phyloP scores from a whole-genome alignment of 2,113 vertebrate genomes.

The Dipodomys merriami region DNA sequence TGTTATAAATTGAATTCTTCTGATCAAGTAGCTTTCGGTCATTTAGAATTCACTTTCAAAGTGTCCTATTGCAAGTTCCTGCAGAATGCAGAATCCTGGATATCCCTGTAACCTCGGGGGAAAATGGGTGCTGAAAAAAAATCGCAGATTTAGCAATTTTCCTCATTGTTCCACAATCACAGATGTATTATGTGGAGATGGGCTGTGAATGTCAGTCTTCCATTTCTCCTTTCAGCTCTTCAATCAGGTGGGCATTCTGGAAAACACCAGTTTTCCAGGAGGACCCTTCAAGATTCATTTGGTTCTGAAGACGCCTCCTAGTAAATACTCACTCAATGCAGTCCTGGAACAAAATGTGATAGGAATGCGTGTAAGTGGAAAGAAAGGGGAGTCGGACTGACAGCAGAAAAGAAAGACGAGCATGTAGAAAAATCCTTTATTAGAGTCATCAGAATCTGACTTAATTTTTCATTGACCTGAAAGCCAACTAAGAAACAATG shows the following conservation, averaged over 20 bases:
- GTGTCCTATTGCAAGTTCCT: constrained; percentile 79
- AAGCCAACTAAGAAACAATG: background rate
- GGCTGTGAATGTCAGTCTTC: constrained; percentile 59
- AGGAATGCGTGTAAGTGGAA: background rate
- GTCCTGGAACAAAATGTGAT: background rate
- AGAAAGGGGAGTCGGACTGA: background rate
- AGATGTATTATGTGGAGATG: constrained; percentile 70
- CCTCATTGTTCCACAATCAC: constrained; percentile 77
- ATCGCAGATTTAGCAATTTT: constrained; percentile 79
- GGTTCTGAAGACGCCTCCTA: background rate
- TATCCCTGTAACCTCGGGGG: constrained; percentile 75
- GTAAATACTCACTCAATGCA: background rate
- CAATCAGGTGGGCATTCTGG: background rate
- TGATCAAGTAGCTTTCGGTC: constrained; percentile 77
- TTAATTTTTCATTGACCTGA: background rate
- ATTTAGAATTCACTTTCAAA: constrained; percentile 82
- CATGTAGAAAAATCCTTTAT: background rate
- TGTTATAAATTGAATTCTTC: constrained; percentile 75
- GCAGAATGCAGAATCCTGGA: constrained; percentile 76
- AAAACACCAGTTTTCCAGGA: background rate
- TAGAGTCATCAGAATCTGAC: background rate
- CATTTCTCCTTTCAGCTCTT: background rate
- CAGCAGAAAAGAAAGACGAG: background rate
- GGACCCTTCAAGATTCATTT: background rate
- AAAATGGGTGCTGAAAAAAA: constrained; percentile 77